Evolutionary conservation across 1,140 invertebrate species (phyloP).

Genomic region (Platyscapa corneri): DNA sequence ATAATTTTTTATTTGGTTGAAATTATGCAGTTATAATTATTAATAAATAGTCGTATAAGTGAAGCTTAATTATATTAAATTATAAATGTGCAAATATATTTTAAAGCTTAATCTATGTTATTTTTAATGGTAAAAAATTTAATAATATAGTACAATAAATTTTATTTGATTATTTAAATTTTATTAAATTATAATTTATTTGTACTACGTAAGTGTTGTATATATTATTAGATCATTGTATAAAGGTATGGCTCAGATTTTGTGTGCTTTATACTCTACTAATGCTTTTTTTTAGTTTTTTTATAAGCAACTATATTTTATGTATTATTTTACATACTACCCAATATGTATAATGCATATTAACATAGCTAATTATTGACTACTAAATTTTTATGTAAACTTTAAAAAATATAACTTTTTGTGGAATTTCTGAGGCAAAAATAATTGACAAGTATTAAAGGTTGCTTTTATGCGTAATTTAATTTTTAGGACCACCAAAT

Average conservation of each 20-base stretch:
- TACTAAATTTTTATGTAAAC: no score
- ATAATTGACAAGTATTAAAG: background rate
- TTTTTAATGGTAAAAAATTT: background rate
- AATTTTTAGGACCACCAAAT: background rate
- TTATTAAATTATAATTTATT: background rate
- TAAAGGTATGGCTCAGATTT: background rate
- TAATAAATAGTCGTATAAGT: background rate
- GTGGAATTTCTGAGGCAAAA: background rate
- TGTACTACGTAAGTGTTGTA: background rate
- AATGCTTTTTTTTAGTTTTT: background rate
- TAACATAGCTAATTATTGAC: no score
- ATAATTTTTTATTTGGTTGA: background rate
- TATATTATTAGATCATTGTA: background rate
- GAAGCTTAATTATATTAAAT: background rate
- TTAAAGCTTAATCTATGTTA: background rate
- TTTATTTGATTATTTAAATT: background rate
- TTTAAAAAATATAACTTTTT: no score
- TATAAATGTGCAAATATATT: background rate
- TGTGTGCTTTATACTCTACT: no score
- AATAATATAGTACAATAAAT: background rate
- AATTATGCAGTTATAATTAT: background rate
- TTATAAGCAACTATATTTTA: background rate
- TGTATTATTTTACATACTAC: no score
- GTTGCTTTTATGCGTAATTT: background rate
- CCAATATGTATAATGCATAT: no score